These are phyloP conservation scores for Atopsyche davidsoni DNA, from an alignment of 1,140 invertebrate genomes.

Conservation along the genomic window DNA sequence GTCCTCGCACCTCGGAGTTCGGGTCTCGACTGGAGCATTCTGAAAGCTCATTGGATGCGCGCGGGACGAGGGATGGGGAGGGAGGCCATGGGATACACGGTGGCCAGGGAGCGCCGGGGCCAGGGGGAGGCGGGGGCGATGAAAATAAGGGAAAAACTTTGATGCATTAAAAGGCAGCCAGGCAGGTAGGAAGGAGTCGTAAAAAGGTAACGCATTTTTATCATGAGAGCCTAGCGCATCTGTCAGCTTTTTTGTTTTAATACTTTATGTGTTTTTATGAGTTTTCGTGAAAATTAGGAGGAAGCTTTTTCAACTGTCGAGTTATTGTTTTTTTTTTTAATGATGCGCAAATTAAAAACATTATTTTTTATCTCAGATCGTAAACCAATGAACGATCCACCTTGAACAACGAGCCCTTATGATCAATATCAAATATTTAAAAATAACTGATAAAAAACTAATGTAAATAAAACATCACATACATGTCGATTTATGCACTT, in stretches of 20 bases:
- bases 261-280: too few relatives aligned
- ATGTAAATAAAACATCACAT: too few relatives aligned
- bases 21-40: slow-evolving; percentile 19
- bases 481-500: too few relatives aligned
- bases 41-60: slow-evolving; percentile 20
- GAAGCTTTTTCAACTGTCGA: too few relatives aligned
- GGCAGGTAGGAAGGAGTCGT: slow-evolving; percentile 16
- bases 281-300: too few relatives aligned
- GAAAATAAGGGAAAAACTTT: slow-evolving; percentile 27
- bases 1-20: background rate
- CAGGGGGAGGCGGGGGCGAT: slow-evolving; percentile 6
- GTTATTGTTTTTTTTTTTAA: too few relatives aligned
- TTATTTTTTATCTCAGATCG: too few relatives aligned
- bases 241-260: slow-evolving; percentile 21
- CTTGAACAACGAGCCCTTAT: too few relatives aligned
- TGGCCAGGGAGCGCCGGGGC: slow-evolving; percentile 3
- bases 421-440: too few relatives aligned
- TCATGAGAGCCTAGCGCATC: slow-evolving; percentile 19
- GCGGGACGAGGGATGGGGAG: slow-evolving; percentile 4
- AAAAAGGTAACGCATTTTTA: slow-evolving; percentile 25
- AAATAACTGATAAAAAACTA: too few relatives aligned
- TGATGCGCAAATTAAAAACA: too few relatives aligned
- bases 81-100: background rate
- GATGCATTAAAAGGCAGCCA: slow-evolving; percentile 20
- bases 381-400: too few relatives aligned